Evolutionary conservation across 2,797 vertebrate genomes (phyloP).

Genomic region (Brachyalestes nurse): DNA sequence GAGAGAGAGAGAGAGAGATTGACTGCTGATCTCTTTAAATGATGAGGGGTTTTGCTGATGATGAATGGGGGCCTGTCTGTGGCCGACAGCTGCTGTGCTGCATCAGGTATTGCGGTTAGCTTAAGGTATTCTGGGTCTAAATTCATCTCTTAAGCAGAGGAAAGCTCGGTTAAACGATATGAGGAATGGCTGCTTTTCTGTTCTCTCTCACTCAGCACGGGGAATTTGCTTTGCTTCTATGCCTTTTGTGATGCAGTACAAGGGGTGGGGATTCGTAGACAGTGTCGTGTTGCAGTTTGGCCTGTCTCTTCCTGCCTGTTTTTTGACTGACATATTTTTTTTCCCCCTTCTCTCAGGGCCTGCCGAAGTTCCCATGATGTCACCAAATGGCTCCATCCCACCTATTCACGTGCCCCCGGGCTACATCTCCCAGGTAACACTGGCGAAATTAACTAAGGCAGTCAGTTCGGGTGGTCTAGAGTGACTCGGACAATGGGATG

Average conservation of each 20-base stretch:
- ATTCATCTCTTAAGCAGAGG: conserved; percentile 1
- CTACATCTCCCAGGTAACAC: conserved; percentile 88
- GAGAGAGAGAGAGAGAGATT: too few species aligned
- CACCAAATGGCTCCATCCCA: conserved; percentile 89
- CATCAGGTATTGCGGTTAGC: conserved; percentile 11
- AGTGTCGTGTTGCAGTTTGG: conserved; percentile 24
- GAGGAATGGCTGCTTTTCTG: conserved; percentile 14
- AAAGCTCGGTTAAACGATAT: not conserved
- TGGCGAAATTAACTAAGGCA: conserved; percentile 27
- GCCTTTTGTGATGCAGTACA: not conserved
- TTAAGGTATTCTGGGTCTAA: not conserved
- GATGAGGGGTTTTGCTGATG: conserved; percentile 12
- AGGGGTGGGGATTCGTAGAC: conserved; percentile 3
- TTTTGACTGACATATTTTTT: conserved; percentile 49
- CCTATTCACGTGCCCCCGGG: conserved; percentile 90
- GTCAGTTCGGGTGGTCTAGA: conserved; percentile 11
- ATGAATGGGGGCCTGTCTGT: conserved; percentile 18
- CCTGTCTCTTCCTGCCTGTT: not conserved
- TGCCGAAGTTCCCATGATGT: conserved; percentile 91
- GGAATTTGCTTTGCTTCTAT: conserved; percentile 35
- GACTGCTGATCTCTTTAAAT: conserved; percentile 20
- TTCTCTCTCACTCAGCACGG: conserved; percentile 7
- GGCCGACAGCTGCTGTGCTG: not conserved
- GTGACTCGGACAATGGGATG: conserved; percentile 36
- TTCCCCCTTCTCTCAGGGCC: conserved; percentile 74